These are phyloP conservation scores for Belgica antarctica DNA, from an alignment of 2,888 invertebrate species.

Conservation along the genomic window DNA sequence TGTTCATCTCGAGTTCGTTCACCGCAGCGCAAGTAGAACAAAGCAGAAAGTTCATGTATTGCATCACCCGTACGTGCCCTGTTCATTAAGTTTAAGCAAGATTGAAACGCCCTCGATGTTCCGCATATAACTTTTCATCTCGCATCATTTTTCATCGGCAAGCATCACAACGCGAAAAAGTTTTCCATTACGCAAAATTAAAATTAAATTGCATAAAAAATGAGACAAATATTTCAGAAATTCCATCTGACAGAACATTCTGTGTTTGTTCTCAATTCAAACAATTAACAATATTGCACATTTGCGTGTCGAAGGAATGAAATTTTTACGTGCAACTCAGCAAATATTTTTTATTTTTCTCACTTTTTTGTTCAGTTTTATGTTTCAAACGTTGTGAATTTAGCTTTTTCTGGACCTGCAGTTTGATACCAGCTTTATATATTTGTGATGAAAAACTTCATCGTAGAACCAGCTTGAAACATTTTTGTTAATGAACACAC, in stretches of 20 bases:
- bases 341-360: neutral
- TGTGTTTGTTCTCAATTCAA: slow-evolving; percentile 22
- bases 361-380: neutral
- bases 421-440: neutral
- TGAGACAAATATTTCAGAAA: slow-evolving; percentile 27
- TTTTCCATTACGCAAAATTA: slow-evolving; percentile 16
- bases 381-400: slow-evolving; percentile 23
- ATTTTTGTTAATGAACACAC: neutral
- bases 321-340: neutral
- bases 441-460: neutral
- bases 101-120: neutral
- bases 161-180: neutral
- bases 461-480: neutral
- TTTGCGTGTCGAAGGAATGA: neutral
- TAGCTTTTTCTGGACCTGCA: neutral
- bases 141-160: neutral
- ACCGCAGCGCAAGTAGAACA: too few relatives aligned
- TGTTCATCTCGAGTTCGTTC: too few relatives aligned
- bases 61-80: too few relatives aligned
- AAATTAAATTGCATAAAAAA: slow-evolving; percentile 41
- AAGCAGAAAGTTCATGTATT: too few relatives aligned
- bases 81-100: too few relatives aligned
- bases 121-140: neutral
- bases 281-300: slow-evolving; percentile 26
- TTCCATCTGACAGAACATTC: slow-evolving; percentile 17